Conservation (phyloP, 2,113 vertebrate species). For the Petrocephalus microphthalmus region DNA sequence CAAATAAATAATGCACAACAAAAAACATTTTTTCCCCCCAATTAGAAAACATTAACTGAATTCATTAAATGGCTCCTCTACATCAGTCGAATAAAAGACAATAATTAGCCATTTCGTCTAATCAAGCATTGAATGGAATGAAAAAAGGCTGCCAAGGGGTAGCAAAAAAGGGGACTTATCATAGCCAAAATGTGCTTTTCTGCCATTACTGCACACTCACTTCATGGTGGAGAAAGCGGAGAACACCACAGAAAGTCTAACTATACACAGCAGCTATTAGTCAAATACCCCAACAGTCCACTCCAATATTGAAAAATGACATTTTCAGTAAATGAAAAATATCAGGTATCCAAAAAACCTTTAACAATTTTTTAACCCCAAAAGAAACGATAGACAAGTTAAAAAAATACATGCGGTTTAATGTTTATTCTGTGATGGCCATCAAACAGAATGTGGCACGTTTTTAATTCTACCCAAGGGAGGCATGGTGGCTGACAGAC, state of each 20-base stretch:
- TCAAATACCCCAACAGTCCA: not conserved
- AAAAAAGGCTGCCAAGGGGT: not conserved
- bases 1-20: not conserved
- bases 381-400: not conserved
- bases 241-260: not conserved
- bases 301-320: not conserved
- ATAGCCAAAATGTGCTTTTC: not conserved
- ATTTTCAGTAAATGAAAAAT: not conserved
- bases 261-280: not conserved
- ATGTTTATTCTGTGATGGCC: constrained; percentile 7
- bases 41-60: not conserved
- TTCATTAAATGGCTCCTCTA: not conserved
- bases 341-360: constrained; percentile 28
- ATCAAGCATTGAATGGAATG: not conserved
- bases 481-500: constrained; percentile 12
- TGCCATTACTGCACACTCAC: not conserved
- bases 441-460: constrained; percentile 9
- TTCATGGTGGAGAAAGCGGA: not conserved
- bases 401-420: constrained; percentile 26
- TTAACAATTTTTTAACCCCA: constrained; percentile 21
- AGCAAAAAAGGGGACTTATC: not conserved
- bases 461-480: constrained; percentile 18
- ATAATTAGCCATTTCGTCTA: not conserved
- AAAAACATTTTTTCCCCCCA: not conserved
- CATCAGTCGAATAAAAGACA: not conserved